Evolutionary conservation across 2,888 invertebrate species (phyloP), one percentile per base, ranked within the genome.

Genomic region (Lymantria dispar): DNA sequence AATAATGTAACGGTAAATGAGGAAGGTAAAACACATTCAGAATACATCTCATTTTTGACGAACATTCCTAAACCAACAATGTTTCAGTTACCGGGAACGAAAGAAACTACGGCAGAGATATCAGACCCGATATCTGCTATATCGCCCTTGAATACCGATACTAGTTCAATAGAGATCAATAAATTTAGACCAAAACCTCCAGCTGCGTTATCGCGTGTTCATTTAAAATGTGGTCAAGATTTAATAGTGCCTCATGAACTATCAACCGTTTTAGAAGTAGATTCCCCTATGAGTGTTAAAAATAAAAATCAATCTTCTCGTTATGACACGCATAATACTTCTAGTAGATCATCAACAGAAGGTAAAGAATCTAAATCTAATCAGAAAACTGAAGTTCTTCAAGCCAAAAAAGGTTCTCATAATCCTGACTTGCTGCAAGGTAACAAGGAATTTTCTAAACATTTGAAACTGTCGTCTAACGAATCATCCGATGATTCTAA

Each of bases 211-310:
- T 78, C 83, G 14, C 79, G 90, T 29, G 70, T 84, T 41, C 73
- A 79, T 70, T 74, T 88, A 44, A 91, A 85, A 72, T 70, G 78
- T 54, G 74, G 68, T 1, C 75, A 81, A 54, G 87, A 85, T 38
- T 59, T 67, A 50, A 55, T 85, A n/a, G 60, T 81, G 46, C 91
- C 91, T 0, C 94, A 94, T 66, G 94, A 95, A 74, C 78, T 95
- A 41, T 95, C 95, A 8, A 94, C 94, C 1, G 95, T 95, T 41
- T 80, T 93, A 0, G 95, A 95, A 80, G 93, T 94, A 3, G 95
- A 95, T 60, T 94, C 94, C 0, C 94, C 94, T 0, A 92, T 92
- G 62, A 94, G 94, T 49, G 82, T 89, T 0, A 87, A 84, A 76
- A 57, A 86, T 14, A 85, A 83, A 73, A 83, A 64, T 47, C 75